Percentiles rank a stretch among this genome's conserved stretches.
Evolutionary conservation across 2,113 vertebrate genomes (phyloP).

Genomic region (Apteryx mantelli): DNA sequence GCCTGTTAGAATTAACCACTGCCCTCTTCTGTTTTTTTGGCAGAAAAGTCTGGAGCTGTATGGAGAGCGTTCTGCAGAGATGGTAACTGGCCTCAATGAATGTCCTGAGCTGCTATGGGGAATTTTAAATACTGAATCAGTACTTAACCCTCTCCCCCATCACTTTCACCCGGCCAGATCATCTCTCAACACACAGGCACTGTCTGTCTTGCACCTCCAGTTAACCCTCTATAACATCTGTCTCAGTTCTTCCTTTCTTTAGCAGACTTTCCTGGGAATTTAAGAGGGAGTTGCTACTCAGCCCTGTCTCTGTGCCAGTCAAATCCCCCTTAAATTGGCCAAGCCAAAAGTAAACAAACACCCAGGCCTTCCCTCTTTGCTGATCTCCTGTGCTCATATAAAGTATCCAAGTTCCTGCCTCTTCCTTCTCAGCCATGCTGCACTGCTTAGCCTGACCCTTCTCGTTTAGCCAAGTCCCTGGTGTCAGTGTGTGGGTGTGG

Average conservation of each 20-base stretch:
- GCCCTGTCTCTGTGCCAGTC: neutral
- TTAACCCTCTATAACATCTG: neutral
- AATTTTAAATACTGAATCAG: neutral
- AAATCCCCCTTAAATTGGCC: neutral
- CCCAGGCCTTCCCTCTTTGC: neutral
- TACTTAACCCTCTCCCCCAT: neutral
- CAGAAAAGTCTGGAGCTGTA: neutral
- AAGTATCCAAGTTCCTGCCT: neutral
- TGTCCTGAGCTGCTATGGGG: neutral
- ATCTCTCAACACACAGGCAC: neutral
- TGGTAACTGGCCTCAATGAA: neutral
- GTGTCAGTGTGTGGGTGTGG: neutral
- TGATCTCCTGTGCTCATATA: neutral
- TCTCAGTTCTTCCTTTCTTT: neutral
- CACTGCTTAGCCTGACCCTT: neutral
- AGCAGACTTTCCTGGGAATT: neutral
- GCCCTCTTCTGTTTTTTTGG: neutral
- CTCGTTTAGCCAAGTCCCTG: neutral
- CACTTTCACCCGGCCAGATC: neutral
- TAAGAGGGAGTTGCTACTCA: neutral
- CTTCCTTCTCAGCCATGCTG: neutral
- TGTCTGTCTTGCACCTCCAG: neutral
- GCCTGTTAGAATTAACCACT: neutral
- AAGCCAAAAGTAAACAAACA: neutral
- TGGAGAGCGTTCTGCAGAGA: neutral